Evolutionary conservation across 2,888 invertebrate species (phyloP).

Genomic region (Rhagium mordax): DNA sequence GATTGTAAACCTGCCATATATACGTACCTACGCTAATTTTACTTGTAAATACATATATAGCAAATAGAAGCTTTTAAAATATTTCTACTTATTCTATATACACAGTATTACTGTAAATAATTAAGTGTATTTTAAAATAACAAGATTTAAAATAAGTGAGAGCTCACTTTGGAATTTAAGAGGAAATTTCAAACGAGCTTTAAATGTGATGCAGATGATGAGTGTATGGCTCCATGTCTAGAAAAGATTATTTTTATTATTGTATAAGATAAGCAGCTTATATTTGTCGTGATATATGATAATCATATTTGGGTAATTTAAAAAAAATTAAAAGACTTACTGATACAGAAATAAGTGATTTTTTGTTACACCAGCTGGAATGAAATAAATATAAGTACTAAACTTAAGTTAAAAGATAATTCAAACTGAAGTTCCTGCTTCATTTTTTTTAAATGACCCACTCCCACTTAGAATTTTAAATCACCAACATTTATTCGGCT

Average conservation of each 20-base stretch:
- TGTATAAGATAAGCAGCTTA: conserved; percentile 67
- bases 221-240: conserved; percentile 61
- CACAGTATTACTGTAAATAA: conserved; percentile 63
- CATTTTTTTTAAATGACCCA: conserved; percentile 6
- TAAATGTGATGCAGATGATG: conserved; percentile 58
- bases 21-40: conserved; percentile 66
- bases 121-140: conserved; percentile 58
- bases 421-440: not conserved
- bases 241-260: conserved; percentile 67
- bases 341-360: not conserved
- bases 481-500: conserved; percentile 22
- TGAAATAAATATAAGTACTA: not conserved
- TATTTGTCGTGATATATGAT: conserved; percentile 68
- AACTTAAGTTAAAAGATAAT: not conserved
- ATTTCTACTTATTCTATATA: conserved; percentile 63
- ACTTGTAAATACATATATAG: conserved; percentile 62
- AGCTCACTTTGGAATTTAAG: conserved; percentile 46
- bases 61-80: conserved; percentile 61
- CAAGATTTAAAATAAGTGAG: conserved; percentile 42
- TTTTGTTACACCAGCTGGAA: not conserved
- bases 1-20: conserved; percentile 66
- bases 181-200: conserved; percentile 53
- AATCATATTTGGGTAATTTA: conserved; percentile 53
- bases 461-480: not conserved
- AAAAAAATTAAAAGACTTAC: conserved; percentile 16